A percentile compares a stretch with the other conserved stretches of the same genome.
These are phyloP conservation scores for Cetoscarus ocellatus DNA, from an alignment of 2,797 vertebrate genomes.

Conservation along the genomic window DNA sequence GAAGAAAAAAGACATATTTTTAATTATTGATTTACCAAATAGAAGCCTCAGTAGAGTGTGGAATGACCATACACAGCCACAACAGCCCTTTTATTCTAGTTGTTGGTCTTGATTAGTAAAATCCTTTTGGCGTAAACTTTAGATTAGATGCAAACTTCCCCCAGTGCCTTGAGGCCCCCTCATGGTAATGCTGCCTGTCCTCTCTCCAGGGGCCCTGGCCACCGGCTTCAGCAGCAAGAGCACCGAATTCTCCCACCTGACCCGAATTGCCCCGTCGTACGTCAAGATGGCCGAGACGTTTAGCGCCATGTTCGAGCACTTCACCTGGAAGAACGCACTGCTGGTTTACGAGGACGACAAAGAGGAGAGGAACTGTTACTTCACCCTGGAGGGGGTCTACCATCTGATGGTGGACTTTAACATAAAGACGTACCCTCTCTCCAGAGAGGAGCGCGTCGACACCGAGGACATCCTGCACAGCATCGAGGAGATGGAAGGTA, in stretches of 20 bases:
- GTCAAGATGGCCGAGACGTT: slow-evolving; percentile 96
- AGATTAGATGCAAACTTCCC: too few species aligned
- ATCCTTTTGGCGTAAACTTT: too few species aligned
- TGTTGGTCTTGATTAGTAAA: too few species aligned
- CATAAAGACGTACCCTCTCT: slow-evolving; percentile 78
- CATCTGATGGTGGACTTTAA: slow-evolving; percentile 85
- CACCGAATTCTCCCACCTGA: slow-evolving; percentile 92
- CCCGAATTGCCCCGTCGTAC: slow-evolving; percentile 93
- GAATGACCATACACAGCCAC: too few species aligned
- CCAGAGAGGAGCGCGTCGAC: slow-evolving; percentile 80
- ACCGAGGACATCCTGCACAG: slow-evolving; percentile 85
- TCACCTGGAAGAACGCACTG: slow-evolving; percentile 89
- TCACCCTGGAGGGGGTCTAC: slow-evolving; percentile 93
- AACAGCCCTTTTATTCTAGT: too few species aligned
- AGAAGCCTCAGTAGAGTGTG: too few species aligned
- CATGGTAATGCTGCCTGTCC: slow-evolving; percentile 79
- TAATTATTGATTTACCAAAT: too few species aligned
- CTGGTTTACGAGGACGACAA: slow-evolving; percentile 92
- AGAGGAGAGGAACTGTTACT: slow-evolving; percentile 92
- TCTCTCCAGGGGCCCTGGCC: slow-evolving; percentile 95
- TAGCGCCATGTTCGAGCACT: slow-evolving; percentile 89
- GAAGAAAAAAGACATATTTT: too few species aligned
- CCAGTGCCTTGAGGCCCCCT: too few species aligned
- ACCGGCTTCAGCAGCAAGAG: slow-evolving; percentile 88
- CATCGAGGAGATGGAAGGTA: slow-evolving; percentile 80